Conservation (phyloP, 2,113 vertebrate genomes). For the Bombycilla garrulus region DNA sequence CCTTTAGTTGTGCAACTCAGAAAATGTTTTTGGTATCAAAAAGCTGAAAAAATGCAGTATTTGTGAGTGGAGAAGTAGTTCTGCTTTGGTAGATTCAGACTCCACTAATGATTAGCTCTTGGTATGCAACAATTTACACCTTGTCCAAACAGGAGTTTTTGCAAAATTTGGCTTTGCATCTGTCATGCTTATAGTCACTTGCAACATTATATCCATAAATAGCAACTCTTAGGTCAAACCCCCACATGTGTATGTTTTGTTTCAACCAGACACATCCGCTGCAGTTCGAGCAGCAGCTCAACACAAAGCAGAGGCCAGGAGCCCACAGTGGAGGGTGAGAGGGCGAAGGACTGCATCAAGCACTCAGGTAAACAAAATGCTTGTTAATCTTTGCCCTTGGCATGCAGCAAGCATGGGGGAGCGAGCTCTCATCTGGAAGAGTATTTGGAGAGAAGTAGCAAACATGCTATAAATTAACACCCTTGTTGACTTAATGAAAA, state of each 20-base stretch:
- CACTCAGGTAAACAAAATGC: not conserved
- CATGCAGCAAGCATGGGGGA: not conserved
- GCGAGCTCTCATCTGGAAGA: not conserved
- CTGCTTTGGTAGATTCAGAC: not conserved
- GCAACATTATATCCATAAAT: not conserved
- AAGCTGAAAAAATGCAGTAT: not conserved
- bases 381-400: constrained; percentile 1
- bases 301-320: not conserved
- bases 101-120: not conserved
- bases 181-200: not conserved
- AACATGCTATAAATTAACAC: constrained; percentile 27
- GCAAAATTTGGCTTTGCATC: not conserved
- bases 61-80: not conserved
- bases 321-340: not conserved
- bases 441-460: not conserved
- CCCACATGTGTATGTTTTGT: not conserved
- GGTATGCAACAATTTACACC: not conserved
- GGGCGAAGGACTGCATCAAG: not conserved
- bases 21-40: not conserved
- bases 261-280: not conserved
- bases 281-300: not conserved
- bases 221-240: not conserved
- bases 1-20: not conserved
- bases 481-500: constrained; percentile 21
- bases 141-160: not conserved